These are phyloP conservation scores for Buathra laborator DNA, from an alignment of 2,888 invertebrate species.

Conservation along the genomic window DNA sequence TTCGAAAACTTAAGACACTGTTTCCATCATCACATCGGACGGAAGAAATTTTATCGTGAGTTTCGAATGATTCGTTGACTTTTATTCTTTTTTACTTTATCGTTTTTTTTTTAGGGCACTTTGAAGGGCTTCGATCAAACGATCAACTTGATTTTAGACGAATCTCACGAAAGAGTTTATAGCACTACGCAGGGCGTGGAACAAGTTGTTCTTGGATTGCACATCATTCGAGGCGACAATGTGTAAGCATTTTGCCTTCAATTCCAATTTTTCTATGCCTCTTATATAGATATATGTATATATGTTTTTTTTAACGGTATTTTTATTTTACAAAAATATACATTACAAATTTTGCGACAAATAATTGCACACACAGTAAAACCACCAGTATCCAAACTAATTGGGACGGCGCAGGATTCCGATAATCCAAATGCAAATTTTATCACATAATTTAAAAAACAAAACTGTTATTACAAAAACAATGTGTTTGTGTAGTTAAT, in stretches of 20 bases:
- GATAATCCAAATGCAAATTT: no score
- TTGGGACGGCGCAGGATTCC: no score
- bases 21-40: constrained; percentile 98
- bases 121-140: constrained; percentile 99
- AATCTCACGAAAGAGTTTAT: constrained; percentile 99
- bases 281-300: neutral
- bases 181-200: constrained; percentile 96
- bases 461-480: no score
- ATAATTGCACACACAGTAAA: no score
- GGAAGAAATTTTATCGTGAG: constrained; percentile 97
- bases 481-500: no score
- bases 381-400: no score
- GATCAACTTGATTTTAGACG: constrained; percentile 99
- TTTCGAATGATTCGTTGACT: constrained; percentile 63
- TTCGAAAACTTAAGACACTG: constrained; percentile 88
- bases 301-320: neutral
- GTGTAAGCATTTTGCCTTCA: constrained; percentile 88
- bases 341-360: no score
- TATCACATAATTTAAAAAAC: no score
- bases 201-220: constrained; percentile 97
- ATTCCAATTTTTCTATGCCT: constrained; percentile 2
- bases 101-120: constrained; percentile 90
- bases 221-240: constrained; percentile 99
- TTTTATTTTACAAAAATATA: no score
- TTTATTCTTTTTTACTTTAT: constrained; percentile 29